A percentile compares a stretch with the other conserved stretches of the same genome.
phyloP scores from a whole-genome alignment of 2,113 vertebrate species.

The Trichomycterus rosablanca region DNA sequence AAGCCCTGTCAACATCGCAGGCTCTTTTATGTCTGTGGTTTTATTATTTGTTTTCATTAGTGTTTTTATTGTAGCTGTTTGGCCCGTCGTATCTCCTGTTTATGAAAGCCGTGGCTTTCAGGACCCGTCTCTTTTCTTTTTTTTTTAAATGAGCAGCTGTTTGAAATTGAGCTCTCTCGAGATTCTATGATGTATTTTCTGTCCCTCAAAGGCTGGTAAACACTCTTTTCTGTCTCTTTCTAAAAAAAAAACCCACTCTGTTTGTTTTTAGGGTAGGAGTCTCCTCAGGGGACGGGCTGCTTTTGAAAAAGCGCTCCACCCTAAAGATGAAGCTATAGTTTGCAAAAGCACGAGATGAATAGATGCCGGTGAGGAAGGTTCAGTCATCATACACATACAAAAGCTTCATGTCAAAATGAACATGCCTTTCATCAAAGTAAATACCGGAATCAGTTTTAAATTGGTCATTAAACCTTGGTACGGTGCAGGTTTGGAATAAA shows the following conservation, averaged over 20 bases:
- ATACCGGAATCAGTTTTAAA: neutral
- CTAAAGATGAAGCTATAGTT: conserved; percentile 11
- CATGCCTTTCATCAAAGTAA: conserved; percentile 3
- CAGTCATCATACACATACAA: conserved; percentile 7
- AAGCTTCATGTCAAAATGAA: too few relatives aligned
- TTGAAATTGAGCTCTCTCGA: conserved; percentile 8
- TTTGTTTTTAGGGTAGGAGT: conserved; percentile 42
- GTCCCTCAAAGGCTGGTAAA: conserved; percentile 32
- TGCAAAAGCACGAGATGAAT: conserved; percentile 18
- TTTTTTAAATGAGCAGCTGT: conserved; percentile 36
- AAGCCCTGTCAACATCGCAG: conserved; percentile 20
- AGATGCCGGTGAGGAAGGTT: neutral
- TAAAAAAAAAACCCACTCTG: conserved; percentile 16
- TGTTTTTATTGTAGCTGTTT: conserved; percentile 39
- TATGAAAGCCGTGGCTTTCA: conserved; percentile 22
- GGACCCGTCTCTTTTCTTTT: neutral
- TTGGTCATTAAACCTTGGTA: neutral
- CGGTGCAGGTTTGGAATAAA: neutral
- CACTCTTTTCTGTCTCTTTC: conserved; percentile 17
- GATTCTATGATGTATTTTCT: conserved; percentile 32
- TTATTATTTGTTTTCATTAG: conserved; percentile 47
- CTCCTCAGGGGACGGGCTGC: conserved; percentile 18
- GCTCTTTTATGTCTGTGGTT: conserved; percentile 46
- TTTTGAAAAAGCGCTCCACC: conserved; percentile 28
- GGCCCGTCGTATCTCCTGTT: conserved; percentile 27